These are phyloP conservation scores for Conistra vaccinii DNA, from an alignment of 2,888 invertebrate species.

Conservation along the genomic window DNA sequence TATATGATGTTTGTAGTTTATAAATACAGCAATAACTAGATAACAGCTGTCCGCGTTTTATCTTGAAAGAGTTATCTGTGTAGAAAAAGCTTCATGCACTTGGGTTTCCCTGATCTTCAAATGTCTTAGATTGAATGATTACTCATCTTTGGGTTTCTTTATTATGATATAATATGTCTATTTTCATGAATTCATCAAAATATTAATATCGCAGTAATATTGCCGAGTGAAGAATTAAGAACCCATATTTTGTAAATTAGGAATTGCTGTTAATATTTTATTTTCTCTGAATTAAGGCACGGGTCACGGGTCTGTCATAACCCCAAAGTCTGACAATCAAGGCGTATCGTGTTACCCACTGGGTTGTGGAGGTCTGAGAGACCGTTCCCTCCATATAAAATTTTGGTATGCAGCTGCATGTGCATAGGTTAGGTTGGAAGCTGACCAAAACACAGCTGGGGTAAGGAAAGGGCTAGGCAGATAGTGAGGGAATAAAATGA, in stretches of 20 bases:
- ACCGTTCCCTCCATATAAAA: background rate
- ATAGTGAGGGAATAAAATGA: background rate
- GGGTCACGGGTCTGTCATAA: background rate
- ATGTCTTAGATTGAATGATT: conserved; percentile 66
- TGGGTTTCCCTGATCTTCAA: conserved; percentile 70
- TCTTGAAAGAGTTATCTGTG: conserved; percentile 72
- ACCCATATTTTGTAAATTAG: background rate
- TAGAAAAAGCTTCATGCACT: conserved; percentile 62
- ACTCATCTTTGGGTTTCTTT: conserved; percentile 49
- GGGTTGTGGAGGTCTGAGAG: background rate
- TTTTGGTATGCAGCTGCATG: background rate
- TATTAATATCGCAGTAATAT: background rate
- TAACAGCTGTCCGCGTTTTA: conserved; percentile 66
- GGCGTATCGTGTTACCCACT: background rate
- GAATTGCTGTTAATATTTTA: background rate
- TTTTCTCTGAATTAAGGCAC: background rate
- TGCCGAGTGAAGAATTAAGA: background rate
- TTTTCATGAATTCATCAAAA: conserved; percentile 18
- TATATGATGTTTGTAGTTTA: conserved; percentile 54
- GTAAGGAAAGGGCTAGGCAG: background rate
- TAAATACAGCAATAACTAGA: conserved; percentile 65
- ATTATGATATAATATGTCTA: background rate
- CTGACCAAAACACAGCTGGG: background rate
- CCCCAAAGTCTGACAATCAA: background rate
- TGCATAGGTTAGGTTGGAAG: background rate